phyloP scores from a whole-genome alignment of 2,888 invertebrate species.

The Conchocele bisecta region DNA sequence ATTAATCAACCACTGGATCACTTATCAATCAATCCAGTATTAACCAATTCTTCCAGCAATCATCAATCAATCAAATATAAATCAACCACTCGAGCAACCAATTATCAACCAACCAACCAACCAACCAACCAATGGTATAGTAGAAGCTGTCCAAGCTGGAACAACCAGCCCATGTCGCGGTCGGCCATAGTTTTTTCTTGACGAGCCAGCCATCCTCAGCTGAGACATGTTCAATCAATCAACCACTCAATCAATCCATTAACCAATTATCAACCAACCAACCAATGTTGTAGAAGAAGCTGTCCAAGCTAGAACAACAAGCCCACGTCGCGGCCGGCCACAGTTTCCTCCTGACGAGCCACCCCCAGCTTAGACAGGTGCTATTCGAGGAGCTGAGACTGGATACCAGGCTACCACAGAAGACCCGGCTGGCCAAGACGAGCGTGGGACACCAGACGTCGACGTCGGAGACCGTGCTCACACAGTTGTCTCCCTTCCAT shows the following conservation, averaged over 20 bases:
- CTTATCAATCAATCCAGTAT: too few species aligned
- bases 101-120: too few species aligned
- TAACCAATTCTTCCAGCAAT: too few species aligned
- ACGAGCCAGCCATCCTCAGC: slow-evolving; percentile 77
- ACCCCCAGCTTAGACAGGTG: slow-evolving; percentile 76
- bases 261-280: too few species aligned
- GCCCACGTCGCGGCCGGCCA: slow-evolving; percentile 70
- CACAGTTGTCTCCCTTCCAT: slow-evolving; percentile 69
- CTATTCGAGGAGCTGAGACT: slow-evolving; percentile 77
- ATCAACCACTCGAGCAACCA: too few species aligned
- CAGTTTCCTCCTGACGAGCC: slow-evolving; percentile 72
- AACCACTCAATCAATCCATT: too few species aligned
- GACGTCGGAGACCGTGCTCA: slow-evolving; percentile 77
- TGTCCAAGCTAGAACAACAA: slow-evolving; percentile 65
- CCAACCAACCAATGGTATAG: too few species aligned
- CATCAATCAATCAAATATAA: too few species aligned
- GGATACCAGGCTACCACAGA: slow-evolving; percentile 69
- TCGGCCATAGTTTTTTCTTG: slow-evolving; percentile 67
- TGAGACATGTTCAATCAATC: slow-evolving; percentile 76
- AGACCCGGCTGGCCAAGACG: slow-evolving; percentile 71
- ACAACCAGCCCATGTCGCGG: slow-evolving; percentile 63
- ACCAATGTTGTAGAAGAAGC: too few species aligned
- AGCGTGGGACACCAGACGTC: slow-evolving; percentile 73
- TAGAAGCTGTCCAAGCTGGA: slow-evolving; percentile 65
- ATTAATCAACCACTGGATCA: too few species aligned